Conservation (phyloP, 2,888 invertebrate genomes). For the Epinotia ramella region DNA sequence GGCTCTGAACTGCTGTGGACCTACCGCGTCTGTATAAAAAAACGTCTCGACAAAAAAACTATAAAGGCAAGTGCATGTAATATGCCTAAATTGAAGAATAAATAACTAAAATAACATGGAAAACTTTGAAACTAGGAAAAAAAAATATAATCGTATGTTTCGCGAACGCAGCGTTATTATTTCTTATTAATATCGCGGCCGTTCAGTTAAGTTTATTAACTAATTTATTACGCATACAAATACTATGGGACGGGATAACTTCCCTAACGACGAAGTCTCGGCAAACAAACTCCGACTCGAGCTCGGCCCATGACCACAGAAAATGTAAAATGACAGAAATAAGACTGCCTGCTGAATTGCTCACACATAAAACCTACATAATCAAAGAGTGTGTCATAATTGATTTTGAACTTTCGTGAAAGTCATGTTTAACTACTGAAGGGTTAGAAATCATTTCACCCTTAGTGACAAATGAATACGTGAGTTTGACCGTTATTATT, state of each 20-base stretch:
- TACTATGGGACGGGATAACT: conserved; percentile 26
- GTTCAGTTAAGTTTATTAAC: conserved; percentile 26
- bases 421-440: too few species aligned
- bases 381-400: too few species aligned
- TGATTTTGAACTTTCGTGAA: too few species aligned
- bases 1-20: too few species aligned
- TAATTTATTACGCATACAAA: conserved; percentile 32
- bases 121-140: not conserved
- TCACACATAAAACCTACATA: too few species aligned
- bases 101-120: not conserved
- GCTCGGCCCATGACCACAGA: conserved; percentile 1
- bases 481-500: too few species aligned
- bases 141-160: not conserved
- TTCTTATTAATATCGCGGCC: not conserved
- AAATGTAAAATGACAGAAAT: not conserved
- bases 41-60: too few species aligned
- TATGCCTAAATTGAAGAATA: too few species aligned
- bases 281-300: conserved; percentile 20
- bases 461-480: too few species aligned
- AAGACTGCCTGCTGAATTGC: not conserved
- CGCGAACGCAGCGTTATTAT: not conserved
- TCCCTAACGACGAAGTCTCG: conserved; percentile 23
- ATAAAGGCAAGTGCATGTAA: too few species aligned
- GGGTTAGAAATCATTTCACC: too few species aligned
- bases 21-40: too few species aligned